Base-by-base conservation (phyloP, 2,888 invertebrate genomes). In the Anoplius nigerrimus region DNA sequence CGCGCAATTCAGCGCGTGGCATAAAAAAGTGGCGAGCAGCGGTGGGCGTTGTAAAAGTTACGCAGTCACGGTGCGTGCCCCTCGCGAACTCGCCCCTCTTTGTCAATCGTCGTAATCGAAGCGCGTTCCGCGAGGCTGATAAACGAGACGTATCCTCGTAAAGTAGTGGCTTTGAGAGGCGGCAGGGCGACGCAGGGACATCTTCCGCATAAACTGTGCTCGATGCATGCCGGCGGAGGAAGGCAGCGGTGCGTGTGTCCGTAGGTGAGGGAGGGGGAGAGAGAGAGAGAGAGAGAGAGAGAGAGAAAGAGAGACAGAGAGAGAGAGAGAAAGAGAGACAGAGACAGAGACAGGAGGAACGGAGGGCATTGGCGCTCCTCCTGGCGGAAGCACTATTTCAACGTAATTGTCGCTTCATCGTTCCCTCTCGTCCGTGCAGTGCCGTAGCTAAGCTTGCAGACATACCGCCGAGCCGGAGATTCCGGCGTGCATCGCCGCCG, bases 381-480 rank as follows among this genome's bases (percentile, higher is more conserved):
- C 74, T 76, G 76, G 83, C 87, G 87, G 87, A 87, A 87, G 82
- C 82, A 85, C 85, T 87, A 87, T 87, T 86, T 87, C 86, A 87
- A 82, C 82, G 82, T 87, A 87, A 87, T 87, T 87, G 87, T 85
- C 79, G 79, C 76, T 79, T 81, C 82, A 80, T 83, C 83, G 82
- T 82, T 75, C 79, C 81, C 76, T 77, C 76, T 82, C 74, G 71
- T 68, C 70, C 80, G 76, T 69, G 22, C 68, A 51, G 56, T 56
- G 54, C 67, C 74, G 67, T 74, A 71, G 69, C 73, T 65, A 66
- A 69, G 74, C 71, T n/a, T 60, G 58, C 59, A 62, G 71, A 67
- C 72, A 72, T 69, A 66, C 71, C 74, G 52, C 11, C 57, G 55
- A 48, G 24, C 66, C 45, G 53, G 73, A 63, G 74, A 78, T 72